Base-by-base conservation (phyloP, 2,888 invertebrate species). In the Leptothorax acervorum region DNA sequence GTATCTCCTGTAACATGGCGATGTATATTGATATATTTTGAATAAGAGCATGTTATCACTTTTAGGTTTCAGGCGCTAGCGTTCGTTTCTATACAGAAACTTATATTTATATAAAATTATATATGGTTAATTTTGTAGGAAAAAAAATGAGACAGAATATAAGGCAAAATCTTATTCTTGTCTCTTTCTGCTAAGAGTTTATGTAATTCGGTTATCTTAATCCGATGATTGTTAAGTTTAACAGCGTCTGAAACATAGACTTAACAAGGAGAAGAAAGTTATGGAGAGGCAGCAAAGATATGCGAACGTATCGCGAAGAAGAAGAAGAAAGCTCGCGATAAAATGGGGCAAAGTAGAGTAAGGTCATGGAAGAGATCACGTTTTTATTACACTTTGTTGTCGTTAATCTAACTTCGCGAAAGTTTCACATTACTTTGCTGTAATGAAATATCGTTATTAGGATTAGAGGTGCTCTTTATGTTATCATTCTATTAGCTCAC, bases 341-440 rank as follows among this genome's bases (percentile, higher is more conserved):
- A 66, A 78, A 78, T 45, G 8, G n/a, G 66, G 5, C 66, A 6
- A 42, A 76, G 65, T 53, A 15, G 42, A 68, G 78, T 78, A 57
- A 78, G 70, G 31, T 57, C 23, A 45, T 42, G 15, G 31, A 57
- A 70, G 78, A 57, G 45, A 31, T 15, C 11, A 12, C 23, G n/a
- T 78, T 55, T 31, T 70, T 68, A 78, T 78, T 78, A 57, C 31
- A 55, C n/a, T 78, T 70, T 55, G 42, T 45, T 68, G 78, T 45
- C n/a, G 42, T 78, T 68, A 55, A 68, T 78, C 31, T 45, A 78
- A 66, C 78, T 68, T 78, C 4, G 35, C 23, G 0, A 55, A 45
- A 78, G n/a, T 55, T 55, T 48, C 42, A 15, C 23, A 28, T 53
- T 68, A 68, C 31, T 23, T n/a, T 55, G 3, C 39, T 53, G 11